phyloP scores from a whole-genome alignment of 2,113 vertebrate genomes.

The Scartelaos histophorus region DNA sequence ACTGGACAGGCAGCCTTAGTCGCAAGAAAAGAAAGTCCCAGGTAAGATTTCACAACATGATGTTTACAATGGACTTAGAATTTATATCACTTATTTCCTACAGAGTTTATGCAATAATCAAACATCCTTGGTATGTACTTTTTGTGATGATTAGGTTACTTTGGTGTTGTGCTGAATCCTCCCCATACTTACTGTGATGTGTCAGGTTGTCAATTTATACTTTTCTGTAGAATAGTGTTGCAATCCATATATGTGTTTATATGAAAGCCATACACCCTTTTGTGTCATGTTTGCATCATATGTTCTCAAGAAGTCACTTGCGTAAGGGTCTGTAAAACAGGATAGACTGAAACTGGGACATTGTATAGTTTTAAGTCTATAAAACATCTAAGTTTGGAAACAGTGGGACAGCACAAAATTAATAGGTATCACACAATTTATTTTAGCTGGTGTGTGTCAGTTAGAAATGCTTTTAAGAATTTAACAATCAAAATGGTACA shows the following conservation, averaged over 20 bases:
- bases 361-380: slow-evolving; percentile 26
- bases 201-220: neutral
- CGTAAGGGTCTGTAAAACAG: neutral
- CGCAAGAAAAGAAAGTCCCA: slow-evolving; percentile 91
- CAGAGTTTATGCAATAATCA: slow-evolving; percentile 29
- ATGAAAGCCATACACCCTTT: neutral
- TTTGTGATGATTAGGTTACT: slow-evolving; percentile 9
- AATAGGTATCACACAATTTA: neutral
- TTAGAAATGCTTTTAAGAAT: neutral
- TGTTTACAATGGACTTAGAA: neutral
- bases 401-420: neutral
- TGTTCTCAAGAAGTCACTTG: slow-evolving; percentile 6
- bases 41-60: slow-evolving; percentile 64
- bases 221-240: too few species aligned
- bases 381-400: slow-evolving; percentile 42
- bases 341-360: neutral
- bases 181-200: neutral
- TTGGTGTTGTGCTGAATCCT: neutral
- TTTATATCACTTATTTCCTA: neutral
- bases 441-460: neutral
- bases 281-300: neutral
- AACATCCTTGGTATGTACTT: slow-evolving; percentile 28
- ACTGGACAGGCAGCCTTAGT: slow-evolving; percentile 95
- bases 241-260: neutral
- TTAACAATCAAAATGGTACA: neutral